phyloP scores from a whole-genome alignment of 2,888 invertebrate species.

The Chouioia cunea region DNA sequence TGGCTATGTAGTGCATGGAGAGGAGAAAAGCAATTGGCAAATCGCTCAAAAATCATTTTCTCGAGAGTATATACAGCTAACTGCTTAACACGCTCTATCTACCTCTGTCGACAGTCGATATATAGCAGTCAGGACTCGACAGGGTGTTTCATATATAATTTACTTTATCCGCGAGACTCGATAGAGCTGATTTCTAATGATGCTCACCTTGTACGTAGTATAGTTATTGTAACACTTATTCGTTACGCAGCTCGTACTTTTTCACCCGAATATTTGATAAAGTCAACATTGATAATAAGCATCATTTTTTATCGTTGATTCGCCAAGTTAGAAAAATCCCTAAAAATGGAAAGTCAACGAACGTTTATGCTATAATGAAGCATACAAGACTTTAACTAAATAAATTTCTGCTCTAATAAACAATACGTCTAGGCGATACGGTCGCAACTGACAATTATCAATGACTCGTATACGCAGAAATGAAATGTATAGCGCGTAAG shows the following conservation, averaged over 20 bases:
- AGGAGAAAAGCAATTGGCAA: conserved; percentile 34
- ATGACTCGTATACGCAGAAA: no score
- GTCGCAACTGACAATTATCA: no score
- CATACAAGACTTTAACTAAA: no score
- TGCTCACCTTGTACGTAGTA: conserved; percentile 19
- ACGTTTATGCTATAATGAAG: no score
- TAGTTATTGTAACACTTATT: conserved; percentile 35
- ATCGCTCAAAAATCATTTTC: conserved; percentile 47
- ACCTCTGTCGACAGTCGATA: conserved; percentile 4
- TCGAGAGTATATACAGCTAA: conserved; percentile 2
- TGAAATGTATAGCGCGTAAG: no score
- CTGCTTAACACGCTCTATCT: conserved; percentile 1
- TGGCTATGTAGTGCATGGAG: neutral
- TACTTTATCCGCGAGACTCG: conserved; percentile 34
- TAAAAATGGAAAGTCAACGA: no score
- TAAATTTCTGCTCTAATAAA: no score
- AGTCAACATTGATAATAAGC: no score
- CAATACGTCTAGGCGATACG: no score
- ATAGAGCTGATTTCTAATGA: conserved; percentile 46
- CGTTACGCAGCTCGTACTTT: conserved; percentile 15
- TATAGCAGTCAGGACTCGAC: neutral
- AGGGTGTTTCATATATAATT: conserved; percentile 29
- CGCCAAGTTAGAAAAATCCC: no score
- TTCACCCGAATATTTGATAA: neutral
- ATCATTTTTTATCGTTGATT: no score